Evolutionary conservation across 2,113 vertebrate species (phyloP).

Genomic region (Zapus hudsonius): DNA sequence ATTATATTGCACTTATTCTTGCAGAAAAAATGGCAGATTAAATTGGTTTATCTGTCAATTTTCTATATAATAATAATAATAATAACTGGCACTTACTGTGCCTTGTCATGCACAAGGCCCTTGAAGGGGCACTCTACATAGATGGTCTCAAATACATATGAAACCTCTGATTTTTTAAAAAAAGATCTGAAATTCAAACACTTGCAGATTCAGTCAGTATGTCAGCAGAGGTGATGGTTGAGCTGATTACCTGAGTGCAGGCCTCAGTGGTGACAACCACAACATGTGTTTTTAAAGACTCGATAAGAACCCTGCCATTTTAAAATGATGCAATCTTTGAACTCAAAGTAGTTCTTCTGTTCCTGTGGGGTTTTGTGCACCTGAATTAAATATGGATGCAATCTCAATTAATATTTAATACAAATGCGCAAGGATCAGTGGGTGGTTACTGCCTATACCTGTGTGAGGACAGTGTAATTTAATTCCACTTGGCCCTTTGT

Average conservation of each 20-base stretch:
- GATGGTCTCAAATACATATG: background rate
- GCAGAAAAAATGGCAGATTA: no score
- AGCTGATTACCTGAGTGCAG: background rate
- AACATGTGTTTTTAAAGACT: background rate
- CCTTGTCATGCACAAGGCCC: background rate
- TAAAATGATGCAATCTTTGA: slow-evolving; percentile 7
- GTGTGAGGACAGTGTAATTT: slow-evolving; percentile 33
- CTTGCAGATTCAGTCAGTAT: background rate
- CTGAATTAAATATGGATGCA: slow-evolving; percentile 58
- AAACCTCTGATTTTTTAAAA: background rate
- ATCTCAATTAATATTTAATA: slow-evolving; percentile 58
- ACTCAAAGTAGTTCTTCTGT: slow-evolving; percentile 36
- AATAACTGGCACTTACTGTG: background rate
- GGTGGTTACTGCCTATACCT: slow-evolving; percentile 6
- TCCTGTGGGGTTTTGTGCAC: slow-evolving; percentile 48
- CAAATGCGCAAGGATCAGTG: slow-evolving; percentile 24
- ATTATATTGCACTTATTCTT: no score
- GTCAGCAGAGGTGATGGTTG: background rate
- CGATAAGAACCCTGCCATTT: slow-evolving; percentile 11
- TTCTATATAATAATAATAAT: no score
- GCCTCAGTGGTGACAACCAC: background rate
- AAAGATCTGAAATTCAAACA: background rate
- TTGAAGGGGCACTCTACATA: background rate
- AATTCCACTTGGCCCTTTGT: slow-evolving; percentile 21
- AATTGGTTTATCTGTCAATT: no score